Base-by-base conservation (phyloP, 2,797 vertebrate species). In the Balearica regulorum region DNA sequence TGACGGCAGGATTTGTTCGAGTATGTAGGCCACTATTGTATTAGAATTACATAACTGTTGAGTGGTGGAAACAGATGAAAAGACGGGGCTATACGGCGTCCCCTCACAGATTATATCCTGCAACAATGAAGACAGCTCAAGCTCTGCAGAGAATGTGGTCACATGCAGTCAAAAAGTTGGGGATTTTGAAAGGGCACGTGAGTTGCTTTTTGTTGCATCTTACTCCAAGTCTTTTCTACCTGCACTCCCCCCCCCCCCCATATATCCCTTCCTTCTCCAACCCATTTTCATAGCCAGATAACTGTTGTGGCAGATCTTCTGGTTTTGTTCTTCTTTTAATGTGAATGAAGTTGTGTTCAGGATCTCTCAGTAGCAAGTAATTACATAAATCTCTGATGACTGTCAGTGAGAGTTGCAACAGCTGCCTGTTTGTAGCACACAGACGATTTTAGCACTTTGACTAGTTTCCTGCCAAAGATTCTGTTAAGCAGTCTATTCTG, bases 21-120 rank as follows among this genome's bases (percentile, higher is more conserved):
- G 98, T 99, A 99, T 99, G 98, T 99, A 99, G 99, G 99, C 98
- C 99, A 99, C 98, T 98, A 98, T 98, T 98, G 98, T 98, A 98
- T 98, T 98, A 97, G 98, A 98, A 98, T 99, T 99, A 98, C 97
- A 98, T 99, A 99, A 99, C 98, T 94, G 8, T 97, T 98, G 97
- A 97, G 98, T 98, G 98, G 97, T 98, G 97, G 97, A 98, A 98
- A 97, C 98, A 98, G 98, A 98, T 91, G 97, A 97, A 97, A 97
- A 97, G 97, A 89, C 94, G 14, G 95, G 94, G 95, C 94, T 95
- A 95, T 87, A 64, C 95, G 24, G 95, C 88, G 17, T 87, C 91
- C 92, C 81, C 73, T 88, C 92, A 90, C 93, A 89, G 93, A 91
- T 89, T 66, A 81, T 91, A 96, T 78, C 87, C 79, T 58, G 94